Evolutionary conservation across 2,888 invertebrate species (phyloP), one percentile per base, ranked within the genome.

Genomic region (Macrophya annulata): DNA sequence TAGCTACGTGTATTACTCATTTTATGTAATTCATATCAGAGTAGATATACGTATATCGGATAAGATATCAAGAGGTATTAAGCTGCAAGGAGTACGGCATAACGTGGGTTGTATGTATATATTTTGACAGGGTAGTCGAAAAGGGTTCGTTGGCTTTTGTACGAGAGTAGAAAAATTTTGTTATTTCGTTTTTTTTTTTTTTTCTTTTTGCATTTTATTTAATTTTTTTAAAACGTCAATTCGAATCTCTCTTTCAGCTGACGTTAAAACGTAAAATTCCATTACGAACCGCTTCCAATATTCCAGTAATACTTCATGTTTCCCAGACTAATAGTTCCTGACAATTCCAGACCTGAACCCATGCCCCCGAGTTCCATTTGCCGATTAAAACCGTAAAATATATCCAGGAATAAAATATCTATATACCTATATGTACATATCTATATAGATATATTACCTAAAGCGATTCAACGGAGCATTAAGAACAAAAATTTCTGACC

Each of bases 321-420:
- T 83, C 83, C 48, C 48, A 43, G 83, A 83, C 83, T 83, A 83
- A 83, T 71, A 65, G 68, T 83, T 68, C 68, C 83, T 45, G 83
- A 83, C 83, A 83, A 83, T 83, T 83, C 68, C 83, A 83, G 68
- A 68, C 83, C 6, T 59, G 48, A 83, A 65, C 83, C 72, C 43
- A 81, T 81, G 62, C 62, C 43, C 59, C 62, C 59, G 62, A 62
- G 45, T 83, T 65, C 83, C 83, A 83, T 83, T 83, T 83, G 83
- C 83, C 83, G 83, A 83, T 83, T 83, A 83, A 68, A 83, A 83
- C n/a, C 83, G 68, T 71, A 51, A 83, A 83, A 83, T 83, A 83
- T 59, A 83, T 51, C 68, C 83, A 31, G n/a, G 83, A 83, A 68
- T 83, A 83, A 68, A 83, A 40, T 83, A 25, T 68, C 10, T 12